Percentiles rank a stretch among this genome's conserved stretches.
phyloP scores from a whole-genome alignment of 2,113 vertebrate genomes.

The Bujurquina vittata region DNA sequence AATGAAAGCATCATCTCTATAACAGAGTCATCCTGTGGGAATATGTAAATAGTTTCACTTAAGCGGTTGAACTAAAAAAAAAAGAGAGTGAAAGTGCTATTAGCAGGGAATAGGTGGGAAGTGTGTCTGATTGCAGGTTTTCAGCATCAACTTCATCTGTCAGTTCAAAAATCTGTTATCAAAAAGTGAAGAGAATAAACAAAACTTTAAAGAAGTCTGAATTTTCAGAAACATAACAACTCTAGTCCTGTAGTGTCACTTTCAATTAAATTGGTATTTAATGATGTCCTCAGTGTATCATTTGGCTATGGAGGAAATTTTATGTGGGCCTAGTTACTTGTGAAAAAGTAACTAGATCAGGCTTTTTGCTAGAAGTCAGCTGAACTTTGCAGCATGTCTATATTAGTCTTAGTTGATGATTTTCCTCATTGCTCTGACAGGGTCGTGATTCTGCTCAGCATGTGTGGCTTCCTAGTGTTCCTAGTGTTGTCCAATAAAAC shows the following conservation, averaged over 20 bases:
- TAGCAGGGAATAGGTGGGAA: conserved; percentile 33
- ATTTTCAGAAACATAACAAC: background rate
- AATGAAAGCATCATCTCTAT: conserved; percentile 67
- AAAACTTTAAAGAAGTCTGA: background rate
- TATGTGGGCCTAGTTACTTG: background rate
- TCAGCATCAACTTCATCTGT: conserved; percentile 11
- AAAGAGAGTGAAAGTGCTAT: conserved; percentile 38
- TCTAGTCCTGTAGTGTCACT: background rate
- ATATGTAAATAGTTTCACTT: conserved; percentile 61
- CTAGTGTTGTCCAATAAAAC: conserved; percentile 10
- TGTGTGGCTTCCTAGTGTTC: background rate
- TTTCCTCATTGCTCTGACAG: background rate
- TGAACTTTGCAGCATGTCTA: background rate
- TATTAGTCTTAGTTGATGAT: background rate
- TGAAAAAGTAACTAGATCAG: background rate
- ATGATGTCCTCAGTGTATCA: background rate
- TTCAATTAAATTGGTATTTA: background rate
- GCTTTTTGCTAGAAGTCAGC: background rate
- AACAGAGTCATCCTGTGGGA: conserved; percentile 48
- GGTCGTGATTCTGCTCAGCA: background rate
- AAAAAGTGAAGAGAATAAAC: conserved; percentile 8
- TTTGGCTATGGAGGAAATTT: background rate
- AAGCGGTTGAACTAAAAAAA: conserved; percentile 58
- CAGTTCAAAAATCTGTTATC: background rate
- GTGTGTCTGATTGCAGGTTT: conserved; percentile 26